A percentile compares a stretch with the other conserved stretches of the same genome.
Conservation (phyloP, 2,888 invertebrate genomes). For the Drosophila helvetica region DNA sequence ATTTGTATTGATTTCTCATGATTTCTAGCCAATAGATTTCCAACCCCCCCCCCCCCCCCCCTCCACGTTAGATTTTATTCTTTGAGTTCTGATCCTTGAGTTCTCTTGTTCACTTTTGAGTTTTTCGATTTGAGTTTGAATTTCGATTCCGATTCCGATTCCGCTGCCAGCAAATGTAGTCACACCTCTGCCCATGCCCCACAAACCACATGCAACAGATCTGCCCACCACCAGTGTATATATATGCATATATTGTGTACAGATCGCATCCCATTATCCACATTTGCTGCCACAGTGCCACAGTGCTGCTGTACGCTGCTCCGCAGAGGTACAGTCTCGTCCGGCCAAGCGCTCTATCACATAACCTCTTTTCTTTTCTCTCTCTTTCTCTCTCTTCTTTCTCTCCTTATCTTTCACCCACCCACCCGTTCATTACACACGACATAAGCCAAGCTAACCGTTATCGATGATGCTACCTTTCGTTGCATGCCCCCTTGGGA, state of each 20-base stretch:
- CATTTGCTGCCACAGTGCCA: not conserved
- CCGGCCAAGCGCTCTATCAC: slow-evolving; percentile 7
- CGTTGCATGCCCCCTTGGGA: slow-evolving; percentile 41
- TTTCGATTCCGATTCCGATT: slow-evolving; percentile 26
- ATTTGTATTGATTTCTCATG: slow-evolving; percentile 16
- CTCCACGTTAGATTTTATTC: slow-evolving; percentile 12
- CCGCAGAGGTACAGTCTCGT: slow-evolving; percentile 13
- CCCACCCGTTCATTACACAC: slow-evolving; percentile 11
- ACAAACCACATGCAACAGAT: slow-evolving; percentile 1
- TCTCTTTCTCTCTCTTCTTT: slow-evolving; percentile 17
- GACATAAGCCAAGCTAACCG: slow-evolving; percentile 27
- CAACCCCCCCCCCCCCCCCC: too few species aligned
- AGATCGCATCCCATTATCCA: not conserved
- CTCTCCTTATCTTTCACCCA: slow-evolving; percentile 9
- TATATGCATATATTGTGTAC: too few species aligned
- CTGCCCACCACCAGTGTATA: not conserved
- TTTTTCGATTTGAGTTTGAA: slow-evolving; percentile 8
- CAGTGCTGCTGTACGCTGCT: not conserved
- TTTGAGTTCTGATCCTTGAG: slow-evolving; percentile 20
- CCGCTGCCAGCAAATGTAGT: slow-evolving; percentile 33
- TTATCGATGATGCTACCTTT: slow-evolving; percentile 18
- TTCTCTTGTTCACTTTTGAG: slow-evolving; percentile 22
- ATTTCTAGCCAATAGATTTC: slow-evolving; percentile 24
- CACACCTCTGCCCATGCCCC: slow-evolving; percentile 6
- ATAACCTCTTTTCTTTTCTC: slow-evolving; percentile 7